Base-by-base conservation (phyloP, 1,140 invertebrate species). In the Ips nitidus region DNA sequence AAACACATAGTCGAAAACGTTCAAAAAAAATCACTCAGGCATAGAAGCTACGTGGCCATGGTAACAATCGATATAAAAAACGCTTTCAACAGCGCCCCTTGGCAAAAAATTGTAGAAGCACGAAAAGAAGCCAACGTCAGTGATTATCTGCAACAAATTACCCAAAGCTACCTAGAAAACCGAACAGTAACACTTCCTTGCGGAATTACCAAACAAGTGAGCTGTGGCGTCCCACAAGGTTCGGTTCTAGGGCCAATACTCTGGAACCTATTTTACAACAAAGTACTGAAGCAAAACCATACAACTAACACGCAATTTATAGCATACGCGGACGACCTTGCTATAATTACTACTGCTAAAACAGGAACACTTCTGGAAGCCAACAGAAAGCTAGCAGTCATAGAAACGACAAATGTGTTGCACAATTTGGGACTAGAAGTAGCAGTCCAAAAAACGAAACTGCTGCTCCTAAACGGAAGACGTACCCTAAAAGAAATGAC, bases 311-410 rank as follows among this genome's bases (percentile, higher is more conserved):
- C 73, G 38, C 52, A 61, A 22, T 22, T 76, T 0, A 65, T 77
- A 1, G 76, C 66, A 3, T 80, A 72, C 53, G 78, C 78, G 1
- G 79, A 78, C 56, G 76, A 78, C 52, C 41, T 77, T 2, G 73
- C 71, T 1, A 36, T 73, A 1, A 52, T 75, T 2, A 73, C 75
- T 4, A 8, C 7, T 4, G 52, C 52, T n/a, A 36, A 5, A 55
- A 55, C 7, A 8, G 37, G 4, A 36, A 36, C 37, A 36, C 4
- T 8, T 4, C 5, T 55, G 52, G 52, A 55, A 55, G 52, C 5
- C 36, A 55, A 55, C 4, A 36, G 1, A 8, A 4, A 7, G 36
- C 4, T 5, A 8, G 36, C 37, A 36, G 52, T 55, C 4, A 55
- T 8, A 8, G 36, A 36, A 36, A 36, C 36, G 5, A 22, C 4